Conservation (phyloP, 2,888 invertebrate genomes). For the Tetranychus piercei region DNA sequence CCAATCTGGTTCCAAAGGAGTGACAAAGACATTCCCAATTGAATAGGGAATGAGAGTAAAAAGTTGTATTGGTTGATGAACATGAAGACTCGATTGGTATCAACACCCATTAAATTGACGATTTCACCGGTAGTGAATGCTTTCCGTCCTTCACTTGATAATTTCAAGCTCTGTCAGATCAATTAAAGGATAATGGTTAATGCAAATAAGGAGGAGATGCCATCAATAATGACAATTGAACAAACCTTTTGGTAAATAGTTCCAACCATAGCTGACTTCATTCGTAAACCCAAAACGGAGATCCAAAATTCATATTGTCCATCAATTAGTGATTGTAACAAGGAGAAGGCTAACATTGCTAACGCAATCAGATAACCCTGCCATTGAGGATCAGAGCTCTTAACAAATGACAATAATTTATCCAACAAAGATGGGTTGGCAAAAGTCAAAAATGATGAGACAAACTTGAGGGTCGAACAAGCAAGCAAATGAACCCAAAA, state of each 20-base stretch:
- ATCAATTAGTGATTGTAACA: background rate
- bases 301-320: background rate
- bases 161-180: background rate
- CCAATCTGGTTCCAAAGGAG: constrained; percentile 28
- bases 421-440: constrained; percentile 19
- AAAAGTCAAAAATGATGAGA: constrained; percentile 18
- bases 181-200: background rate
- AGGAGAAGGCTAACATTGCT: background rate
- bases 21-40: constrained; percentile 28
- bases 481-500: constrained; percentile 16
- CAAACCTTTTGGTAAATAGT: background rate
- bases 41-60: constrained; percentile 33
- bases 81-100: constrained; percentile 34
- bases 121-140: constrained; percentile 39
- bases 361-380: background rate
- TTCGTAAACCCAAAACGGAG: background rate
- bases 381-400: background rate
- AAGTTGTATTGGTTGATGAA: constrained; percentile 31
- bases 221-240: too few species aligned
- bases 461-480: constrained; percentile 39
- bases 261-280: background rate
- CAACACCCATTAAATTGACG: constrained; percentile 39
- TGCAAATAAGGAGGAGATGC: background rate
- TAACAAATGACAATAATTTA: constrained; percentile 15
- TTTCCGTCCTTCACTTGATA: constrained; percentile 31